Percentiles rank a stretch among this genome's conserved stretches.
phyloP scores from a whole-genome alignment of 2,113 vertebrate species.

The Clarias macrocephalus region DNA sequence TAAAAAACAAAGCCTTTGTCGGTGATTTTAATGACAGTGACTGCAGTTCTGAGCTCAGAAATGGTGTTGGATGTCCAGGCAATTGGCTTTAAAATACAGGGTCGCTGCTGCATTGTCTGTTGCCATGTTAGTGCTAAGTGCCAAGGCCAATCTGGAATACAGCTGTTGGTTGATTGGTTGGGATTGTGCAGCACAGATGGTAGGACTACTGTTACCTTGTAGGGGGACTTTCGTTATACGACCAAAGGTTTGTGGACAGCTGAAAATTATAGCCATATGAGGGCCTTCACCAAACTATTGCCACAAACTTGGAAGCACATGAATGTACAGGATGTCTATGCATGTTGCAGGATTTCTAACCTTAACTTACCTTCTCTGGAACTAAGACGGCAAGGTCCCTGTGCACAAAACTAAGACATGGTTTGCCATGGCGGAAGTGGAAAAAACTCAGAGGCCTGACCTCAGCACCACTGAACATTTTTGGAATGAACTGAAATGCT shows the following conservation, averaged over 20 bases:
- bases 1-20: constrained; percentile 19
- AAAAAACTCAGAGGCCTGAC: background rate
- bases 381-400: background rate
- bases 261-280: background rate
- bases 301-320: background rate
- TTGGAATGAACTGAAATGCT: background rate
- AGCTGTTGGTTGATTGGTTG: constrained; percentile 53
- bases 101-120: constrained; percentile 41
- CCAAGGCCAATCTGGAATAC: constrained; percentile 52
- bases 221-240: background rate
- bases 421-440: background rate
- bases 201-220: constrained; percentile 35
- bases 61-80: constrained; percentile 24
- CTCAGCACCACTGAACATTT: background rate
- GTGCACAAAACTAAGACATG: background rate
- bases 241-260: background rate
- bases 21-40: constrained; percentile 30
- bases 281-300: background rate
- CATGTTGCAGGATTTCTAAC: background rate
- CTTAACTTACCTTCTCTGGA: no score
- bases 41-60: constrained; percentile 21
- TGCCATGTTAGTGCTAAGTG: constrained; percentile 45
- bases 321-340: background rate
- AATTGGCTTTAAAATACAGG: constrained; percentile 33
- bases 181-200: constrained; percentile 56